These are phyloP conservation scores for Drosophila nigromelanica DNA, from an alignment of 1,140 invertebrate genomes.

Conservation along the genomic window DNA sequence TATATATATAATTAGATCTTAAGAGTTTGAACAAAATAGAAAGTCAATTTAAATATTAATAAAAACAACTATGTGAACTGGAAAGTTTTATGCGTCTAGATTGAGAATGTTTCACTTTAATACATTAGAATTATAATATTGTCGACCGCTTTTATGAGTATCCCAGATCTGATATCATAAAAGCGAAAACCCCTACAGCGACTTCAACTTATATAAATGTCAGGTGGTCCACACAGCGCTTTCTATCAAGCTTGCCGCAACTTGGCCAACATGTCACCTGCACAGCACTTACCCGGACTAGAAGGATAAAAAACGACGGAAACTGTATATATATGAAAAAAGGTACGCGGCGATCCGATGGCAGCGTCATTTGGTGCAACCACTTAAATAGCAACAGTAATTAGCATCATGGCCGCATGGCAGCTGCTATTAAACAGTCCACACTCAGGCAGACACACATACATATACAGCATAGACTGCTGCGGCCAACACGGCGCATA, in stretches of 20 bases:
- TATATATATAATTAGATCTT: not conserved
- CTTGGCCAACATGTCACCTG: conserved; percentile 64
- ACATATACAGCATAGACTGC: conserved; percentile 39
- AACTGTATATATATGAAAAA: not conserved
- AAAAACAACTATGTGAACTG: too few species aligned
- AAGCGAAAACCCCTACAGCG: not conserved
- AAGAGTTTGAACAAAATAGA: not conserved
- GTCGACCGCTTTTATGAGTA: not conserved
- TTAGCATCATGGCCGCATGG: conserved; percentile 80
- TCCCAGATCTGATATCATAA: not conserved
- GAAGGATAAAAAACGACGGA: not conserved
- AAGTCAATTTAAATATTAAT: not conserved
- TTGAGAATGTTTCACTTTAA: too few species aligned
- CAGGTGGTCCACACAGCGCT: not conserved
- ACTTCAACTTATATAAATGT: not conserved
- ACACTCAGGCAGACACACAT: conserved; percentile 25
- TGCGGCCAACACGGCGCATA: conserved; percentile 67
- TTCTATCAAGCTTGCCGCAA: conserved; percentile 20
- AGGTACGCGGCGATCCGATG: conserved; percentile 26
- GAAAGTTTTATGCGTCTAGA: too few species aligned
- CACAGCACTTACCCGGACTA: conserved; percentile 26
- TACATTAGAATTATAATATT: too few species aligned
- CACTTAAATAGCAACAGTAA: conserved; percentile 81
- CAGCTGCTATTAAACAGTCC: conserved; percentile 79
- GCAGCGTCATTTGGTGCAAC: conserved; percentile 74